Base-by-base conservation (phyloP, 2,888 invertebrate species). In the Drosophila macrospina region DNA sequence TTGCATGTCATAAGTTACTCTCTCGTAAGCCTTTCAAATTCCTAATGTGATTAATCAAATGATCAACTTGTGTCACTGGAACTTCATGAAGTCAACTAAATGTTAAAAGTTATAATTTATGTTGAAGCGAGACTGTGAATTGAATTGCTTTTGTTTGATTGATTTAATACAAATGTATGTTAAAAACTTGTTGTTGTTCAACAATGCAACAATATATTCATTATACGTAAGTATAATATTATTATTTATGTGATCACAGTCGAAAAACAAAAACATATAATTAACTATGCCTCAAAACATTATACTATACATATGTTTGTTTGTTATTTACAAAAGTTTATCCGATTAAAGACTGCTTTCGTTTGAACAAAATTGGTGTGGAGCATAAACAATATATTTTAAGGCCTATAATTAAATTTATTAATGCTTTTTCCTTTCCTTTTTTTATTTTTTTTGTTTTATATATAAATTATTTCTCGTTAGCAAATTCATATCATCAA, bases 161-260 rank as follows among this genome's bases (percentile, higher is more conserved):
- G 61, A 68, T 59, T 78, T 57, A 20, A 64, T 68, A 60, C 48
- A 56, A 68, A 63, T 56, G 62, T 50, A 45, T 45, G 36, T 59
- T 62, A 39, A 37, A 37, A 37, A 50, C 48, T 11, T 28, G 37
- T 37, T 48, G 16, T 20, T 20, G 20, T 64, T 39, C 45, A 56
- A 41, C 57, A 56, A 64, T 63, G 57, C 68, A 73, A 64, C 52
- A 75, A 70, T 72, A 32, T 54, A 51, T 66, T 69, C 28, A 69
- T 65, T 73, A 71, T 60, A 76, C 74, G 60, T 65, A 77, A 74
- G 69, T 80, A 80, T 80, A 72, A 74, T 82, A 74, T 67, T 80
- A 80, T 80, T 73, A 74, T 82, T 65, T 78, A 90, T 80, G 80
- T 84, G 81, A 89, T 90, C 89, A 90, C 89, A 90, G 88, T 88